Conservation (phyloP, 2,113 vertebrate species). For the Mustela nigripes region DNA sequence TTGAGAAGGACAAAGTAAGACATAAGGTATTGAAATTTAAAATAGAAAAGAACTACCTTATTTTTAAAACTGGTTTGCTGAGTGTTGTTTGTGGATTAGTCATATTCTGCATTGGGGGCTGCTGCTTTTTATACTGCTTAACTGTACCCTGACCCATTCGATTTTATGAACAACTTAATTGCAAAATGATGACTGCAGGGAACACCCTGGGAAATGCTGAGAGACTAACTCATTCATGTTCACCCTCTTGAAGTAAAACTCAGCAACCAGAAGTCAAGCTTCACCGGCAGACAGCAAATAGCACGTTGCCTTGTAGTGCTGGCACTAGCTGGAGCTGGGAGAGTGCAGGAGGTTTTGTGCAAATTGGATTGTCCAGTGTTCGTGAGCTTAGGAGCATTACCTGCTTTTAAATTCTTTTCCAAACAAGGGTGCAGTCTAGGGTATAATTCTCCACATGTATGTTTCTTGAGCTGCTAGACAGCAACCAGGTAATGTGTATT, state of each 20-base stretch:
- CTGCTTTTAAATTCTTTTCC: background rate
- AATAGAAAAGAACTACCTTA: background rate
- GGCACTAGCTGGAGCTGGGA: accelerated
- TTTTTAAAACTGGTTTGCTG: background rate
- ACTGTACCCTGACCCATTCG: background rate
- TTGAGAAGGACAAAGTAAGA: background rate
- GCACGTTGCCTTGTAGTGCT: accelerated
- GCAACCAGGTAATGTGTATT: background rate
- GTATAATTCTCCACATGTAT: background rate
- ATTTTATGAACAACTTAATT: constrained; percentile 50
- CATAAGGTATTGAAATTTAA: background rate
- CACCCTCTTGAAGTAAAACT: background rate
- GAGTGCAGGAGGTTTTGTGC: background rate
- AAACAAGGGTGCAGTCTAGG: background rate
- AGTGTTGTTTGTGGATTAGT: background rate
- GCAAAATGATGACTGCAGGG: background rate
- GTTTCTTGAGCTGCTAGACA: background rate
- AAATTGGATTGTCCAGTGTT: accelerated
- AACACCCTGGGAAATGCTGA: background rate
- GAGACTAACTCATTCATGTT: background rate
- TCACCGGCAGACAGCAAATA: background rate
- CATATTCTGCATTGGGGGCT: background rate
- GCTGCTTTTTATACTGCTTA: background rate
- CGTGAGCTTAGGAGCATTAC: accelerated
- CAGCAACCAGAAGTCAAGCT: background rate